Evolutionary conservation across 2,113 vertebrate genomes (phyloP).

Genomic region (Neoarius graeffei): DNA sequence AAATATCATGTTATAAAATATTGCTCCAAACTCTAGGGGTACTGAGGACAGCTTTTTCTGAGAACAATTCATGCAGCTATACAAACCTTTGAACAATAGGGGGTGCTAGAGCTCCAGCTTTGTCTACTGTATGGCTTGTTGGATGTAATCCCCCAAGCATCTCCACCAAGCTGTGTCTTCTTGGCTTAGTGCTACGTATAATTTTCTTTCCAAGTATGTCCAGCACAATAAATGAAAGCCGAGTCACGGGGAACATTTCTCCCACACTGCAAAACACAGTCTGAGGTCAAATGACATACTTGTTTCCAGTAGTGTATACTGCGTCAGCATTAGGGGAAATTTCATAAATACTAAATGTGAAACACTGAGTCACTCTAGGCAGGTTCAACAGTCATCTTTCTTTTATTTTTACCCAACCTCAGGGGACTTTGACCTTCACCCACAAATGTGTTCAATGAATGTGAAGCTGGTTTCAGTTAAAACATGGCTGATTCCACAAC

Average conservation of each 20-base stretch:
- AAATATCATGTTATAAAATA: not conserved
- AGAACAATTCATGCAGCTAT: slow-evolving; percentile 4
- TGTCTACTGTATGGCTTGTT: not conserved
- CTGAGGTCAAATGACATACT: slow-evolving; percentile 1
- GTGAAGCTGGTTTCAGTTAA: not conserved
- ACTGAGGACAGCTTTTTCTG: not conserved
- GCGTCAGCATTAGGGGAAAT: not conserved
- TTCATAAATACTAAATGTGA: not conserved
- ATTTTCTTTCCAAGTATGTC: slow-evolving; percentile 57
- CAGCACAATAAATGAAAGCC: slow-evolving; percentile 28
- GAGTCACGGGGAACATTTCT: slow-evolving; percentile 40
- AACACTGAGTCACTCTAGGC: not conserved
- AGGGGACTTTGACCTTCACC: not conserved
- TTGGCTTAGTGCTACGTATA: slow-evolving; percentile 53
- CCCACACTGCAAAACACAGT: slow-evolving; percentile 36
- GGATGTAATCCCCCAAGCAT: not conserved
- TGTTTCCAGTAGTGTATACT: not conserved
- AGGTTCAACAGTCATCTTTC: not conserved
- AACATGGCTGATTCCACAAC: not conserved
- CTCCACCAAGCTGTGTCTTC: slow-evolving; percentile 35
- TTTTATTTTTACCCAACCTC: not conserved
- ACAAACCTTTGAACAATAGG: slow-evolving; percentile 26
- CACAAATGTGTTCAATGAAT: not conserved
- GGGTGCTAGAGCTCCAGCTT: slow-evolving; percentile 42
- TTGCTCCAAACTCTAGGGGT: no score